Evolutionary conservation across 1,140 invertebrate species (phyloP), one percentile per base, ranked within the genome.

Genomic region (Fopius arisanus): DNA sequence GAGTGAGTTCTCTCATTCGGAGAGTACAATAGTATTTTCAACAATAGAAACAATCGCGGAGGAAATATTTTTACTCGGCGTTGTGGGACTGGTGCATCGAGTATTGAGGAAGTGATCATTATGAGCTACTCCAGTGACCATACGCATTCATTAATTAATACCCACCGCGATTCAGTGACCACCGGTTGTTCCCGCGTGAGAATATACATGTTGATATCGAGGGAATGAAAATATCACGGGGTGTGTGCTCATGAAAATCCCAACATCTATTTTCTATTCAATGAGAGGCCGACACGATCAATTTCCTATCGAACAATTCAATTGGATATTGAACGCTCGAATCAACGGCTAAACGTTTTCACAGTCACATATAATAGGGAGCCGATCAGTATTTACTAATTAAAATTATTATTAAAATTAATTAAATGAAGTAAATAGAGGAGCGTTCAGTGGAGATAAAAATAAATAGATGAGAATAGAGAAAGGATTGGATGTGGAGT

Each of bases 271-370:
- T 41, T 23, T 68, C 37, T 16, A 68, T 68, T 40, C 12, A 68
- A 68, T 68, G 33, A 28, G 23, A n/a, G 37, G 23, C 23, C 14
- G 37, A 31, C 63, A 29, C 29, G 16, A 41, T 19, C 66, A 68
- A 68, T 68, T 68, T 68, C 1, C 16, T 43, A 43, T 68, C 21
- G 66, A 23, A 16, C 43, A 68, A 68, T 68, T 9, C 12, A 68
- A 48, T 68, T 12, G 21, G 7, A 48, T 43, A 48, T 68, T 28
- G n/a, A 68, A 59, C 23, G 10, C 26, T 59, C 21, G 21, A 48
- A 48, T 0, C 1, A 6, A 16, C 16, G 43, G 16, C 14, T 1
- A n/a, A 14, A 48, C 10, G 7, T 19, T 48, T 48, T 48, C 43
- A 14, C 43, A 48, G 16, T 3, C 43, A 16, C 43, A 3, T 14